These are phyloP conservation scores for Momotus momota DNA, from an alignment of 2,797 vertebrate species.

Conservation along the genomic window DNA sequence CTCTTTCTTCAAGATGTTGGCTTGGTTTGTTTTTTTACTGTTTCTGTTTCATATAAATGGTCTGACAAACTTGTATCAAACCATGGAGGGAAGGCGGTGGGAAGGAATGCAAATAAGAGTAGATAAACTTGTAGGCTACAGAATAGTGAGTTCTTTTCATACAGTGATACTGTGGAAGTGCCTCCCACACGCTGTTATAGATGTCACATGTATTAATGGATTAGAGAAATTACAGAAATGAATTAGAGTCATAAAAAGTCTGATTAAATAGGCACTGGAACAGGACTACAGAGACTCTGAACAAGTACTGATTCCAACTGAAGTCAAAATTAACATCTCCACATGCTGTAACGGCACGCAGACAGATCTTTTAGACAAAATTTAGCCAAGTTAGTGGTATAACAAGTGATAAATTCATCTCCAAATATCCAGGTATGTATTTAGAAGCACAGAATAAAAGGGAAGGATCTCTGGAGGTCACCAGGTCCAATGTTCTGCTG, in stretches of 20 bases:
- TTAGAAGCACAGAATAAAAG: not conserved
- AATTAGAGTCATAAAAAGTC: slow-evolving; percentile 13
- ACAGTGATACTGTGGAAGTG: not conserved
- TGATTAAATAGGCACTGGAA: slow-evolving; percentile 34
- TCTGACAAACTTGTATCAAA: not conserved
- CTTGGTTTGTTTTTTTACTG: not conserved
- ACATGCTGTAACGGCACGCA: not conserved
- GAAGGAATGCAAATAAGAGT: slow-evolving; percentile 16
- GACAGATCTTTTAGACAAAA: not conserved
- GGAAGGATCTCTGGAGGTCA: not conserved
- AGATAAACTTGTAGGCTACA: not conserved
- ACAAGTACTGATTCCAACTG: slow-evolving; percentile 3
- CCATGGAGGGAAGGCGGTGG: not conserved
- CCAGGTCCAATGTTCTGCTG: not conserved
- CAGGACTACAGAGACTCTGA: not conserved
- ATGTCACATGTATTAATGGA: slow-evolving; percentile 34
- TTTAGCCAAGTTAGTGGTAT: not conserved
- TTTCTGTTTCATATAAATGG: slow-evolving; percentile 23
- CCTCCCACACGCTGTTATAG: slow-evolving; percentile 28
- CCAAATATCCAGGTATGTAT: not conserved
- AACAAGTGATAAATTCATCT: not conserved
- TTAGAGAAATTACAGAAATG: slow-evolving; percentile 42
- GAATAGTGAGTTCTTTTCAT: not conserved
- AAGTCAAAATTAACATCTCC: slow-evolving; percentile 44
- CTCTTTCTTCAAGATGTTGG: not conserved